Conservation (phyloP, 2,888 invertebrate genomes). For the Cryptosula pallasiana region DNA sequence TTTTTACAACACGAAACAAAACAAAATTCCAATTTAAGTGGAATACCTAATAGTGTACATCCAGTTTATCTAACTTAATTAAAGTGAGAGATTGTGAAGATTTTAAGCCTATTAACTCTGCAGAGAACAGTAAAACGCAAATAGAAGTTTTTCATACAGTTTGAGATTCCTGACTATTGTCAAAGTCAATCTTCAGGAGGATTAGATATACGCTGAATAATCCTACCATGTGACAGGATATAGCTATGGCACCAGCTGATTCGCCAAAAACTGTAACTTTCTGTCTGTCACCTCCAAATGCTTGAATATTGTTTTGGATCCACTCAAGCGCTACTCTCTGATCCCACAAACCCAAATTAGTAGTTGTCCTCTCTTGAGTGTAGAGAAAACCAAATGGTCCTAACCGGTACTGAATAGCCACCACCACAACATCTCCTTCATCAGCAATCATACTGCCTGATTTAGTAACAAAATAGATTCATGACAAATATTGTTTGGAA, state of each 20-base stretch:
- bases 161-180: too few relatives aligned
- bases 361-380: slow-evolving; percentile 31
- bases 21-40: too few relatives aligned
- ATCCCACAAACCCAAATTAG: slow-evolving; percentile 37
- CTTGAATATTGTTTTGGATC: slow-evolving; percentile 33
- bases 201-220: too few relatives aligned
- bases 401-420: slow-evolving; percentile 35
- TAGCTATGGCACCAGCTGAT: slow-evolving; percentile 33
- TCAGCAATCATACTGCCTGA: slow-evolving; percentile 27
- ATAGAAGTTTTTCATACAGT: too few relatives aligned
- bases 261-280: slow-evolving; percentile 36
- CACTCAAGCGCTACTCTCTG: slow-evolving; percentile 35
- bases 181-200: too few relatives aligned
- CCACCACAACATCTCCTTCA: slow-evolving; percentile 31
- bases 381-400: slow-evolving; percentile 36
- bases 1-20: too few relatives aligned
- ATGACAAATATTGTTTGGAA: too few relatives aligned
- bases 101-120: too few relatives aligned
- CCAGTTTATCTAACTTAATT: too few relatives aligned
- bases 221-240: slow-evolving; percentile 11
- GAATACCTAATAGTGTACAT: too few relatives aligned
- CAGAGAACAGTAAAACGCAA: too few relatives aligned
- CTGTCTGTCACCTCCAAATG: slow-evolving; percentile 33
- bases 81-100: too few relatives aligned
- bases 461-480: not conserved